Evolutionary conservation across 2,888 invertebrate species (phyloP), one percentile per base, ranked within the genome.

Genomic region (Gastracanthus pulcherrimus): DNA sequence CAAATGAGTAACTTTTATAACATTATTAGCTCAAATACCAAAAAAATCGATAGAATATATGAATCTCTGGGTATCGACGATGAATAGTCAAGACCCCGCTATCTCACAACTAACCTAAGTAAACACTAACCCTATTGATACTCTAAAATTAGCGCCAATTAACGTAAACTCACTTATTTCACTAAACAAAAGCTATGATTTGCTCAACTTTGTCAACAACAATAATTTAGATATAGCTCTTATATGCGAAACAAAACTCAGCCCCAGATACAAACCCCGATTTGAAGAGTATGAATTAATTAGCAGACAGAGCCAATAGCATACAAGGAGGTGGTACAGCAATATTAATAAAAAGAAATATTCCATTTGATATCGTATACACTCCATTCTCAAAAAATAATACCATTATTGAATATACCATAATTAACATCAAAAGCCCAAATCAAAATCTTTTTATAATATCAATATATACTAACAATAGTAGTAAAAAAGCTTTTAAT

Each of bases 181-280:
- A 0, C 60, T 23, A 16, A 36, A 5, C 16, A 76, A 45, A 34
- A 11, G 76, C 6, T 48, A 45, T 13, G 48, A 45, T 16, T 26
- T 66, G 7, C 16, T 45, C 9, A 51, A 58, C 4, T 60, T 71
- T 48, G 16, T 64, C 1, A 45, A 48, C 5, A 29, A 31, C 19
- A 9, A 67, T n/a, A 67, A 72, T 7, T 62, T 71, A 11, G 81
- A 83, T 26, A 75, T 81, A 34, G 60, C 45, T 7, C 29, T 83
- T 0, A 1, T 83, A 34, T 71, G 45, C 19, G 81, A 83, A 55
- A 83, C 83, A 3, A 81, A 81, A 72, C 62, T 81, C 0, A 81
- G 62, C 31, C 41, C 31, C 5, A 66, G 36, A 55, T 72, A 81
- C 36, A 71, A 64, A 26, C 6, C 69, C 1, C 7, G 16, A 7